Evolutionary conservation across 2,113 vertebrate species (phyloP).

Genomic region (Scomber scombrus): DNA sequence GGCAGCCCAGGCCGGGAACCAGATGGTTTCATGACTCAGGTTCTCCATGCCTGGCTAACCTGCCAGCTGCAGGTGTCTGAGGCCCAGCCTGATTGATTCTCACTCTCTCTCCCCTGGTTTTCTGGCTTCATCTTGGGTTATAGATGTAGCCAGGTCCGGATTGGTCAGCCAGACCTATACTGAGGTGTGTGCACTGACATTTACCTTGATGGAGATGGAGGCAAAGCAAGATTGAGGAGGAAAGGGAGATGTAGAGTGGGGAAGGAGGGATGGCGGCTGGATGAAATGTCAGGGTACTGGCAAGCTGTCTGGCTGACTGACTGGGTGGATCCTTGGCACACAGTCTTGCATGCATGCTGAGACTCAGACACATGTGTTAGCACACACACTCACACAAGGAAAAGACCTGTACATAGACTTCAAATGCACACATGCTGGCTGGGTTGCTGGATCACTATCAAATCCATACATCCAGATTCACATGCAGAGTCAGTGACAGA

Average conservation of each 20-base stretch:
- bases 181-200: constrained; percentile 78
- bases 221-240: constrained; percentile 49
- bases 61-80: constrained; percentile 76
- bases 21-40: constrained; percentile 80
- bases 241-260: constrained; percentile 22
- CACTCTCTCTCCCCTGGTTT: neutral
- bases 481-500: too few relatives aligned
- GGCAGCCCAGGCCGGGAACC: constrained; percentile 68
- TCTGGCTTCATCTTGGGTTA: constrained; percentile 36
- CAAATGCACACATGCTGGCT: neutral
- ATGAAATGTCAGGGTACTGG: constrained; percentile 70
- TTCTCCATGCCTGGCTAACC: constrained; percentile 73
- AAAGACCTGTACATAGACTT: neutral
- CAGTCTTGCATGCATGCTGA: constrained; percentile 7
- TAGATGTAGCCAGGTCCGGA: constrained; percentile 41
- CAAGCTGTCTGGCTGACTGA: constrained; percentile 29
- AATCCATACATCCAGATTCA: neutral
- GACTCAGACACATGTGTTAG: constrained; percentile 11
- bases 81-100: constrained; percentile 75
- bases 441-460: neutral
- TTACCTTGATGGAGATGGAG: constrained; percentile 64
- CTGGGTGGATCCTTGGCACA: constrained; percentile 40
- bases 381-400: neutral
- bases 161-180: constrained; percentile 58
- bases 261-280: constrained; percentile 28